Percentiles rank a stretch among this genome's conserved stretches.
phyloP scores from a whole-genome alignment of 2,888 invertebrate genomes.

The Buathra laborator region DNA sequence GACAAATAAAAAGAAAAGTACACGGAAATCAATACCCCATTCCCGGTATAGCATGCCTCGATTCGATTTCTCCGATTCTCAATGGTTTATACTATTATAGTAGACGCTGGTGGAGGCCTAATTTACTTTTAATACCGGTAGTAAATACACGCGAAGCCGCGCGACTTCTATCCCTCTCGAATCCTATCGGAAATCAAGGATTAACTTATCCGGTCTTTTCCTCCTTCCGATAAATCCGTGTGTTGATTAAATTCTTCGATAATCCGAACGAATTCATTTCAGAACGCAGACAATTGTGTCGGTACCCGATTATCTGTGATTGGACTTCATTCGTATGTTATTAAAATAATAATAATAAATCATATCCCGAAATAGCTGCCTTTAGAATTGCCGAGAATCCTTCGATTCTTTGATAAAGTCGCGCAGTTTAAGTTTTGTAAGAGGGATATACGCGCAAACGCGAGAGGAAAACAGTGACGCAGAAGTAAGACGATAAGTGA shows the following conservation, averaged over 20 bases:
- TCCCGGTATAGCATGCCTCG: conserved; percentile 31
- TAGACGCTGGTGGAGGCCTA: not conserved
- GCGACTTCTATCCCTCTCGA: conserved; percentile 13
- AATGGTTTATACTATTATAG: conserved; percentile 16
- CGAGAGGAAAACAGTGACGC: not conserved
- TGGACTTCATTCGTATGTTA: not conserved
- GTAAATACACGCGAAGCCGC: conserved; percentile 43
- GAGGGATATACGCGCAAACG: not conserved
- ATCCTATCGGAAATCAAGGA: conserved; percentile 43
- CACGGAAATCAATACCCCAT: conserved; percentile 50
- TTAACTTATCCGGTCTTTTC: conserved; percentile 13
- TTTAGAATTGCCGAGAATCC: not conserved
- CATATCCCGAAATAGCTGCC: not conserved
- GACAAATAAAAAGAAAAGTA: not conserved
- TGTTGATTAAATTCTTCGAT: conserved; percentile 52
- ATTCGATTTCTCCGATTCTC: conserved; percentile 46
- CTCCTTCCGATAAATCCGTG: conserved; percentile 7
- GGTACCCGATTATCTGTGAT: conserved; percentile 6
- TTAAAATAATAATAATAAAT: not conserved
- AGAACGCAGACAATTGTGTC: conserved; percentile 3
- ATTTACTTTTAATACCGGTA: conserved; percentile 57
- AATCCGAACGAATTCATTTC: conserved; percentile 18
- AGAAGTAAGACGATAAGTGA: not conserved
- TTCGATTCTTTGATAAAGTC: not conserved
- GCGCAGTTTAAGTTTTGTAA: not conserved